Evolutionary conservation across 2,797 vertebrate genomes (phyloP), one percentile per base, ranked within the genome.

Genomic region (Cuculus canorus): DNA sequence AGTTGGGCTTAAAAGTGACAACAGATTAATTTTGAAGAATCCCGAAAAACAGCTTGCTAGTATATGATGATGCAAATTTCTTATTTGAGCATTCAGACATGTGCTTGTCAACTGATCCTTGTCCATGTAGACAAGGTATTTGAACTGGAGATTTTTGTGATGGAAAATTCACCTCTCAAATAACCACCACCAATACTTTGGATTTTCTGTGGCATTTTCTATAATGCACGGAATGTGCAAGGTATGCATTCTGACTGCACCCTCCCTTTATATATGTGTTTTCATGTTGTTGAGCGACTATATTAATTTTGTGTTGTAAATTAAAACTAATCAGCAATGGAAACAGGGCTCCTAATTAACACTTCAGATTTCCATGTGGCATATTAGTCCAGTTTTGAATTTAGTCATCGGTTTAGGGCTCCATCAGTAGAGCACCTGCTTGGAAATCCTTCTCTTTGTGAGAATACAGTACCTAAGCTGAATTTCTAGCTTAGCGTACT

Each of bases 41-140:
- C 96, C 89, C 1, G 4, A 95, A 96, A 97, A 97, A 24, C 83
- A 86, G 71, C 90, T 91, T 94, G 84, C 79, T 93, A 21, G 25
- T 94, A 80, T 95, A 93, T 92, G 77, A 90, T 2, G 4, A 92
- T 70, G n/a, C 71, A 94, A 87, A 82, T 92, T 92, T 75, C 86
- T 72, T 85, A 70, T 17, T 66, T 81, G 86, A 93, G 90, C 54
- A 5, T 70, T 94, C 75, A 93, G 70, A 86, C n/a, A 54, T 86
- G 45, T 37, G 43, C 57, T 85, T 90, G 84, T 92, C 82, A 92
- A 66, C 68, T 83, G 92, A 85, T 69, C 78, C 63, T 90, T 86
- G 77, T 95, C 88, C 56, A 5, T 64, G 53, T 61, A 86, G 81
- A 82, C 50, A 59, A 53, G 27, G 41, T 79, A 86, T n/a, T 92